Evolutionary conservation across 1,140 invertebrate species (phyloP).

Genomic region (Aricia agestis): DNA sequence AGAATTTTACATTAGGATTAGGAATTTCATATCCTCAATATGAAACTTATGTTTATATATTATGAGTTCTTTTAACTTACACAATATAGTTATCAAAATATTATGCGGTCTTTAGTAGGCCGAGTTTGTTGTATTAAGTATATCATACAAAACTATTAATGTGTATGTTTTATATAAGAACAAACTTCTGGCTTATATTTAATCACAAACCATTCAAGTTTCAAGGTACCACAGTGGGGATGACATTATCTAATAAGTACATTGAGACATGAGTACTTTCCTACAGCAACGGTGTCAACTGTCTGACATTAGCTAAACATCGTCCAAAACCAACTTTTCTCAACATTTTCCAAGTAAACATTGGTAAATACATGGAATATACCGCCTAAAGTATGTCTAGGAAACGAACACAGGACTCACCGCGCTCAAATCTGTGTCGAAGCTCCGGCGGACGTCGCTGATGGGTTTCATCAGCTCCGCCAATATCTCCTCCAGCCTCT

Average conservation of each 20-base stretch:
- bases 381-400: not conserved
- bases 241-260: not conserved
- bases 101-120: too few relatives aligned
- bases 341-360: not conserved
- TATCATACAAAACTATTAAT: too few relatives aligned
- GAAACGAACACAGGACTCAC: constrained; percentile 38
- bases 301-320: not conserved
- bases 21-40: too few relatives aligned
- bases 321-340: not conserved
- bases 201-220: not conserved
- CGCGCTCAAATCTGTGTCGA: constrained; percentile 66
- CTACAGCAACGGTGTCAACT: not conserved
- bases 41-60: too few relatives aligned
- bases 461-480: constrained; percentile 70
- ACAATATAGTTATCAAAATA: too few relatives aligned
- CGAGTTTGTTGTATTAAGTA: too few relatives aligned
- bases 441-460: constrained; percentile 62
- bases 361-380: not conserved
- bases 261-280: not conserved
- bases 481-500: constrained; percentile 67
- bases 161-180: not conserved
- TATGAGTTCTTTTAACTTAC: too few relatives aligned
- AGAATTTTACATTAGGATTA: not conserved
- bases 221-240: not conserved
- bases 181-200: not conserved